Base-by-base conservation (phyloP, 1,140 invertebrate species). In the Achatina immaculata region DNA sequence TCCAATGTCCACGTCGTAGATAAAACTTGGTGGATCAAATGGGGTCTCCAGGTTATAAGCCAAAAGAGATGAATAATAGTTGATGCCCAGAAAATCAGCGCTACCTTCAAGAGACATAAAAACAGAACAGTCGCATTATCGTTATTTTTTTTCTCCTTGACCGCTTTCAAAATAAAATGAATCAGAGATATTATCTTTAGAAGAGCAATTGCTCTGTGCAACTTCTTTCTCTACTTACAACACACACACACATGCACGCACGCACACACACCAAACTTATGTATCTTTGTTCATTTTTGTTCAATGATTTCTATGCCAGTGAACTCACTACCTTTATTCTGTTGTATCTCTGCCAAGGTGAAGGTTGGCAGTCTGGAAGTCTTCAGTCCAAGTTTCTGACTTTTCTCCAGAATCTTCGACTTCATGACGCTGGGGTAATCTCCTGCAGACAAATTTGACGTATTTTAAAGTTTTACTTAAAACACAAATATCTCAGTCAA, bases 361-460 rank as follows among this genome's bases (percentile, higher is more conserved):
- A 89, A 88, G 7, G 51, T 58, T 0, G 85, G 88, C 21, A 89
- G 82, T 72, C 88, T 76, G 28, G 89, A 89, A 11, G 66, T 48
- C 7, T 73, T 68, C 1, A 83, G 73, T 0, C 84, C 84, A 38
- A 89, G 79, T 43, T 82, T 72, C 16, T 68, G 65, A 76, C 86
- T 90, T 80, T 88, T 86, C 36, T 85, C 83, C 0, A 40, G 80
- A 11, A 90, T 80, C 34, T 84, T 82, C 28, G 78, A 40, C 75
- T 86, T 88, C 86, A 90, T 88, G 28, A 92, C 83, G 51, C 85
- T 85, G 11, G 91, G 91, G 77, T 92, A 92, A 76, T 90, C 89
- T 19, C 90, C 90, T 75, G 55, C n/a, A n/a, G n/a, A n/a, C n/a
- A n/a, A n/a, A n/a, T n/a, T n/a, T n/a, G n/a, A n/a, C n/a, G n/a